Conservation (phyloP, 23 tunicate genomes). For the Aplidium turbinatum region DNA sequence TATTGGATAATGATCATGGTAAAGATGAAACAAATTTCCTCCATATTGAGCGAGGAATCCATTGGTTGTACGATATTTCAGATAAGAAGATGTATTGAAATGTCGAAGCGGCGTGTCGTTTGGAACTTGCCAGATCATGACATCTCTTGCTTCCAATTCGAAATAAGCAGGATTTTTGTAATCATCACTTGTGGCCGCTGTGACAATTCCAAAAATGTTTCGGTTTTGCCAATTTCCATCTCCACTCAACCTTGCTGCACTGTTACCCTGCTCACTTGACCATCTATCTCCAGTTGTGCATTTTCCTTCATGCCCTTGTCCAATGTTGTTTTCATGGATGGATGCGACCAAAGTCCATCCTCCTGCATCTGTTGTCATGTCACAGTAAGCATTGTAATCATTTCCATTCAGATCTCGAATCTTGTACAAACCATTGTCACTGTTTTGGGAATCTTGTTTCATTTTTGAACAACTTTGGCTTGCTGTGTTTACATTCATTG, state of each 20-base stretch:
- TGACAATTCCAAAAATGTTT: conserved; percentile 40
- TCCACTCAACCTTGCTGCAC: conserved; percentile 3
- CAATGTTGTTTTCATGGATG: conserved; percentile 51
- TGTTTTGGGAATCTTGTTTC: too few relatives aligned
- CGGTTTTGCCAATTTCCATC: conserved; percentile 61
- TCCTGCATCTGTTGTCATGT: conserved; percentile 45
- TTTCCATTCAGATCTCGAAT: neutral
- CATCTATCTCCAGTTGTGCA: conserved; percentile 67
- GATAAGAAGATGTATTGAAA: conserved; percentile 26
- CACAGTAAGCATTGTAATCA: conserved; percentile 27
- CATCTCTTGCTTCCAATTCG: conserved; percentile 43
- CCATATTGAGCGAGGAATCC: conserved; percentile 54
- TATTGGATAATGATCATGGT: conserved; percentile 40
- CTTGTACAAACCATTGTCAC: conserved; percentile 9
- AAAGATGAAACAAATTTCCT: conserved; percentile 53
- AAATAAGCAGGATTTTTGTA: conserved; percentile 69
- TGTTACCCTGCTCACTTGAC: conserved; percentile 69
- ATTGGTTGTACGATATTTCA: conserved; percentile 45
- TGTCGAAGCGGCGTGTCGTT: conserved; percentile 52
- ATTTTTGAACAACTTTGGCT: too few relatives aligned
- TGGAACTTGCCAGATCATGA: conserved; percentile 75
- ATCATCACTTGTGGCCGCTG: conserved; percentile 65
- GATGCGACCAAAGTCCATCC: conserved; percentile 71
- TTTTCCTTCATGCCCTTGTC: conserved; percentile 19
- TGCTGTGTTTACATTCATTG: too few relatives aligned